Evolutionary conservation across 2,797 vertebrate genomes (phyloP).

Genomic region (Malacoraja senta): DNA sequence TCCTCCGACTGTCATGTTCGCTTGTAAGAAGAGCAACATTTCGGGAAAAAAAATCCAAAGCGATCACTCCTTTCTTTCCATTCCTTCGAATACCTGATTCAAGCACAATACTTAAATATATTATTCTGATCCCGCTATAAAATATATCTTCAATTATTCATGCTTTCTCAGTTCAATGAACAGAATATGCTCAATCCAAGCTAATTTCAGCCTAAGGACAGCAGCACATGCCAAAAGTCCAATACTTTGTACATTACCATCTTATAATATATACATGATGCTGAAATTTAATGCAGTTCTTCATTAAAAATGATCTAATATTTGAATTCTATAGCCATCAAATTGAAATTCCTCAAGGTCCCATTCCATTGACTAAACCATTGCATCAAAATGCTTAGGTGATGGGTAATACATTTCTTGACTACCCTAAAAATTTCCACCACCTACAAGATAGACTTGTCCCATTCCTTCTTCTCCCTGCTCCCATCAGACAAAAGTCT

Average conservation of each 20-base stretch:
- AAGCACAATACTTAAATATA: conserved; percentile 29
- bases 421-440: too few species aligned
- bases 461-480: too few species aligned
- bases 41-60: background rate
- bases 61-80: background rate
- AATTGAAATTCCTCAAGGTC: background rate
- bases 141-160: conserved; percentile 31
- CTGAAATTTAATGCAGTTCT: conserved; percentile 14
- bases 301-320: conserved; percentile 25
- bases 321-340: conserved; percentile 6
- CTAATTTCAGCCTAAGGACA: conserved; percentile 34
- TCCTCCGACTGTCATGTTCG: background rate
- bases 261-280: conserved; percentile 34
- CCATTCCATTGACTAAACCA: background rate
- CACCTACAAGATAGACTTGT: too few species aligned
- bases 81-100: conserved; percentile 11
- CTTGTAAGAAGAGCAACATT: background rate
- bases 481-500: too few species aligned
- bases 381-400: too few species aligned
- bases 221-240: conserved; percentile 9
- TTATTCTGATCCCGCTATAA: conserved; percentile 28
- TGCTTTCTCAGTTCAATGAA: background rate
- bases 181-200: conserved; percentile 8
- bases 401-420: too few species aligned
- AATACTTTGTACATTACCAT: conserved; percentile 26